Conservation (phyloP, 2,888 invertebrate genomes). For the Polydesmus complanatus region DNA sequence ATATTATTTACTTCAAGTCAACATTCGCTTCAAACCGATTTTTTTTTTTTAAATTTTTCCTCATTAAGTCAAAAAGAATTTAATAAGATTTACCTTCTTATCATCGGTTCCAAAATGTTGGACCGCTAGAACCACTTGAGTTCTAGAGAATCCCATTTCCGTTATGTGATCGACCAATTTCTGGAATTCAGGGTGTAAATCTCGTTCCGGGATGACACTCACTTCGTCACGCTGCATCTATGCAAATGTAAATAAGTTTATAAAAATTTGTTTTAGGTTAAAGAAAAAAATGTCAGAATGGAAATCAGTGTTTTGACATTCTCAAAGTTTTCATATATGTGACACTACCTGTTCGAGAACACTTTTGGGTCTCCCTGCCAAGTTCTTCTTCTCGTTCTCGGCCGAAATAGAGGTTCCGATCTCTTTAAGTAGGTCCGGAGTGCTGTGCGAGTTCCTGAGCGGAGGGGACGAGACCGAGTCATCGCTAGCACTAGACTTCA, state of each 20-base stretch:
- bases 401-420: constrained; percentile 8
- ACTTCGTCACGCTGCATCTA: background rate
- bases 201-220: too few species aligned
- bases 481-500: background rate
- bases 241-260: background rate
- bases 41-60: too few species aligned
- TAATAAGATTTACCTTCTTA: constrained; percentile 66
- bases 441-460: constrained; percentile 14
- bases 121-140: constrained; percentile 66
- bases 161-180: constrained; percentile 56
- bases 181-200: constrained; percentile 43
- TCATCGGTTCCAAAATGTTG: constrained; percentile 63
- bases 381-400: constrained; percentile 7
- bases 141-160: constrained; percentile 75
- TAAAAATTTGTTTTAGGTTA: background rate
- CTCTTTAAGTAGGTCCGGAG: constrained; percentile 17
- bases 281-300: too few species aligned
- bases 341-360: background rate
- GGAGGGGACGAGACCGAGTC: too few species aligned
- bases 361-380: constrained; percentile 1
- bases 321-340: background rate
- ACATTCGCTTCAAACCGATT: background rate
- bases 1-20: background rate
- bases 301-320: too few species aligned
- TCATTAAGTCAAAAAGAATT: too few species aligned